These are phyloP conservation scores for Oasisia sp. DNA, from an alignment of 2,888 invertebrate species.

Conservation along the genomic window DNA sequence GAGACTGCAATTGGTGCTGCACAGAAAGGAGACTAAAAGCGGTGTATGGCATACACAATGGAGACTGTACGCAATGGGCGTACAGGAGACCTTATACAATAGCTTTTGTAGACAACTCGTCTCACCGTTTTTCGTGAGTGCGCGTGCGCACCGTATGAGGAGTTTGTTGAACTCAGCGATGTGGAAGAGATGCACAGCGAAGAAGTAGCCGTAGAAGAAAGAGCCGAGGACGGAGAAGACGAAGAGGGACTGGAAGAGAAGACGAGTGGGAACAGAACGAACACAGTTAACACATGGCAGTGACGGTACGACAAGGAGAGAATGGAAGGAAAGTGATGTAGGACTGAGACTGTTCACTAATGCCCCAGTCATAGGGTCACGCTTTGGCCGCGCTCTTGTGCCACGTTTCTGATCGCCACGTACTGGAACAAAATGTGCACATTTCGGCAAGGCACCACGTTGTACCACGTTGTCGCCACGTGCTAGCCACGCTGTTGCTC, in stretches of 20 bases:
- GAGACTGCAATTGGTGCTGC: neutral
- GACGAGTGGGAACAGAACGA: neutral
- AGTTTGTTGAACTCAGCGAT: slow-evolving; percentile 61
- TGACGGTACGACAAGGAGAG: too few relatives aligned
- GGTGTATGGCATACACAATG: neutral
- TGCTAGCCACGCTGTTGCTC: too few relatives aligned
- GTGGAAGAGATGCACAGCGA: slow-evolving; percentile 61
- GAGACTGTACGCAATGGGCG: neutral
- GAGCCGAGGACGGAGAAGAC: slow-evolving; percentile 56
- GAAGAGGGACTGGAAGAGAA: slow-evolving; percentile 4
- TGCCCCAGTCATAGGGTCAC: too few relatives aligned
- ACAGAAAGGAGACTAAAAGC: neutral
- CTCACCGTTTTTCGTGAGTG: slow-evolving; percentile 63
- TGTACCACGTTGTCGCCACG: too few relatives aligned
- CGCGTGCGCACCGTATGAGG: slow-evolving; percentile 58
- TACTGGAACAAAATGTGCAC: too few relatives aligned
- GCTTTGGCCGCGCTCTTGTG: too few relatives aligned
- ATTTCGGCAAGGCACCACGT: too few relatives aligned
- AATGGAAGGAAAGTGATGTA: too few relatives aligned
- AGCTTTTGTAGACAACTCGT: neutral
- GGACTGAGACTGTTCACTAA: too few relatives aligned
- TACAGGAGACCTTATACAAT: neutral
- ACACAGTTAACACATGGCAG: too few relatives aligned
- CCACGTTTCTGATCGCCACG: too few relatives aligned
- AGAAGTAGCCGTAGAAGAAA: slow-evolving; percentile 59